Conservation (phyloP, 2,888 invertebrate species). For the Blastobasis adustella region DNA sequence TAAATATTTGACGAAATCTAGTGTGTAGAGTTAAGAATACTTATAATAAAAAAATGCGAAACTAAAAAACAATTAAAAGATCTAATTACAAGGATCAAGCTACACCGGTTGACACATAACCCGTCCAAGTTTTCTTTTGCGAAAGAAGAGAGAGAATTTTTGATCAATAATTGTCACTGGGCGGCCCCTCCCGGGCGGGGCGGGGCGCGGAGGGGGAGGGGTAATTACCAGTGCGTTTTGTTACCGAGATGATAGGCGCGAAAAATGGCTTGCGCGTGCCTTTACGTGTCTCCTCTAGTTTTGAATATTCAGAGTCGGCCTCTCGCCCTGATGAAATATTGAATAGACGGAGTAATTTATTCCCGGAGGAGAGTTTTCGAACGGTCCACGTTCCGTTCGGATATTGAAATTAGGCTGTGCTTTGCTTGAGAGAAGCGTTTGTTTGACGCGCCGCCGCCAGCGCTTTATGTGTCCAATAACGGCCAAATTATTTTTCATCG, state of each 20-base stretch:
- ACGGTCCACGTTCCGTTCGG: constrained; percentile 63
- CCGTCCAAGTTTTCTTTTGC: constrained; percentile 76
- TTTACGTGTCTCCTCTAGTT: constrained; percentile 73
- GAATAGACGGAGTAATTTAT: constrained; percentile 73
- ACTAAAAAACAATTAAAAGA: constrained; percentile 31
- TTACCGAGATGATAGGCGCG: constrained; percentile 76
- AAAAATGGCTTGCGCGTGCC: constrained; percentile 75
- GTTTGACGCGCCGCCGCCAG: constrained; percentile 39
- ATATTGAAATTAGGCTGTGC: constrained; percentile 74
- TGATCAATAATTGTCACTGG: constrained; percentile 82
- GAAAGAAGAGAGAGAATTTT: constrained; percentile 79
- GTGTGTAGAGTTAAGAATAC: no score
- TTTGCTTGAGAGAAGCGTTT: constrained; percentile 67
- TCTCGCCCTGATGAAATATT: constrained; percentile 72
- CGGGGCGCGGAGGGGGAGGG: constrained; percentile 40
- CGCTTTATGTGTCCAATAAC: constrained; percentile 30
- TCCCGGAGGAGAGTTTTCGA: constrained; percentile 67
- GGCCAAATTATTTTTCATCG: constrained; percentile 21
- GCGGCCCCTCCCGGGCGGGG: constrained; percentile 49
- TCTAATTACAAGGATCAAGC: constrained; percentile 69
- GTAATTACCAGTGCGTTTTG: constrained; percentile 76
- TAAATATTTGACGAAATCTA: no score
- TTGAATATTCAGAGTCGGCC: constrained; percentile 72
- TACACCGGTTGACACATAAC: constrained; percentile 68
- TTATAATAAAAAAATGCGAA: no score